These are phyloP conservation scores for Datnioides undecimradiatus DNA, from an alignment of 2,113 vertebrate genomes.

Conservation along the genomic window DNA sequence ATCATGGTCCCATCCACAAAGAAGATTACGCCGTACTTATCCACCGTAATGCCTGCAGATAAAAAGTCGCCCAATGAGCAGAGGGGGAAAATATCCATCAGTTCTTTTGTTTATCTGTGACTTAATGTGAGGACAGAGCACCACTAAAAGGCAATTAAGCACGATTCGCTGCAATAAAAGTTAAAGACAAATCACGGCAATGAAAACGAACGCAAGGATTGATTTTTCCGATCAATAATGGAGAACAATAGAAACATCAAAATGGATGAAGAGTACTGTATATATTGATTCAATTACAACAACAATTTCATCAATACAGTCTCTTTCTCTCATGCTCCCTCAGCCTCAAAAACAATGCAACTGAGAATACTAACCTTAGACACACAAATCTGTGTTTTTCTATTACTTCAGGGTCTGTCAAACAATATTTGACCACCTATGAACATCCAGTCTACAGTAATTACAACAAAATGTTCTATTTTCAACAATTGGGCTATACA, in stretches of 20 bases:
- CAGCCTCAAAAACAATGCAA: constrained; percentile 28
- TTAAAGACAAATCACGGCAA: constrained; percentile 50
- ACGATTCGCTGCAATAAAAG: constrained; percentile 43
- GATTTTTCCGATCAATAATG: constrained; percentile 63
- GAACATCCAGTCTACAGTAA: neutral
- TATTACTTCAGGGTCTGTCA: neutral
- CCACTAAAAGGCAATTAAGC: constrained; percentile 47
- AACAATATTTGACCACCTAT: constrained; percentile 14
- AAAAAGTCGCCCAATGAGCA: constrained; percentile 25
- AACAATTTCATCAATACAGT: constrained; percentile 42
- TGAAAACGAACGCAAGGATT: constrained; percentile 54
- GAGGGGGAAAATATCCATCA: constrained; percentile 31
- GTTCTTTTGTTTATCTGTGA: constrained; percentile 52
- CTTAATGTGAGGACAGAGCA: constrained; percentile 45
- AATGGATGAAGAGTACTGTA: constrained; percentile 52
- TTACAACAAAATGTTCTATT: neutral
- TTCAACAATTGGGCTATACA: constrained; percentile 1
- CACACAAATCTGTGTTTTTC: neutral
- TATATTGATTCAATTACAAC: constrained; percentile 62
- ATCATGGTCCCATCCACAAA: constrained; percentile 99
- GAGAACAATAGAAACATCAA: constrained; percentile 71
- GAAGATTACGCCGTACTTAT: constrained; percentile 96
- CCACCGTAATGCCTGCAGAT: constrained; percentile 93
- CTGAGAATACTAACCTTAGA: neutral
- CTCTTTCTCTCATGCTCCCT: constrained; percentile 12